Conservation (phyloP, 2,888 invertebrate genomes). For the Hydraecia micacea region DNA sequence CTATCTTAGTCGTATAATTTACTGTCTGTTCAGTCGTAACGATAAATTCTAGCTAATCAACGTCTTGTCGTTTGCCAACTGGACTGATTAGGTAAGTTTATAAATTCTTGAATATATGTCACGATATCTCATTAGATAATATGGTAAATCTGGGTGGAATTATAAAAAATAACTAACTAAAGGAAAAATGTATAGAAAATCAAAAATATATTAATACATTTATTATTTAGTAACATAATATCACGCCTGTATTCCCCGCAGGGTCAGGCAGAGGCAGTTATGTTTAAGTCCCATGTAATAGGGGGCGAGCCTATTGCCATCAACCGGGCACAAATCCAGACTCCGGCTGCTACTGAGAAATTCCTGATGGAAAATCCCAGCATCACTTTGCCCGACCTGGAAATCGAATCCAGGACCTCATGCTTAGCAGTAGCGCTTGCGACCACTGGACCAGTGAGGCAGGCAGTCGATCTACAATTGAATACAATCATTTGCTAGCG, state of each 20-base stretch:
- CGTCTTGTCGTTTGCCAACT: neutral
- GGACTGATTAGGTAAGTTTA: constrained; percentile 23
- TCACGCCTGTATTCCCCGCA: neutral
- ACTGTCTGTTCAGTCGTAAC: constrained; percentile 41
- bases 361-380: neutral
- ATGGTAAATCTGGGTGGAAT: neutral
- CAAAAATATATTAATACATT: too few relatives aligned
- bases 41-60: constrained; percentile 36
- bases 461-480: neutral
- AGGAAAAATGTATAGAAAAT: too few relatives aligned
- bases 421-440: neutral
- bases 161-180: neutral
- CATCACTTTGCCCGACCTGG: neutral
- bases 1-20: neutral
- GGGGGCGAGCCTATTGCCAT: neutral
- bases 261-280: neutral
- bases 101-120: constrained; percentile 19
- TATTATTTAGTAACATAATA: neutral
- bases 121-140: constrained; percentile 1
- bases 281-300: neutral
- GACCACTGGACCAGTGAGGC: neutral
- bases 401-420: neutral
- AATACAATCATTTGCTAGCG: constrained; percentile 9
- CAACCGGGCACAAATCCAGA: neutral
- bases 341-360: neutral